Conservation (phyloP, 1,140 invertebrate species). For the Calosoma granatense region DNA sequence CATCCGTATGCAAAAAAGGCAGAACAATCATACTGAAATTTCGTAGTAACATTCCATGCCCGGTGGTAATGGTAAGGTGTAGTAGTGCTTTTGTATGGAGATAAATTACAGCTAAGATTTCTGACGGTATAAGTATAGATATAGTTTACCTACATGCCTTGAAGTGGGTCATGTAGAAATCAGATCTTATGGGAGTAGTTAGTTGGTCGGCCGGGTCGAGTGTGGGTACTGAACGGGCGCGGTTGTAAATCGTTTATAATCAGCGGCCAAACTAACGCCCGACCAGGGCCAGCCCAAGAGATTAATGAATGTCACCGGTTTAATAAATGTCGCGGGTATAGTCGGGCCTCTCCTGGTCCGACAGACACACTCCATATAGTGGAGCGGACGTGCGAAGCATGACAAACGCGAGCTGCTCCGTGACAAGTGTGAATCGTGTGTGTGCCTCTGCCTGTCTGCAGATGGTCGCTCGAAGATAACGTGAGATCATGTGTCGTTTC, state of each 20-base stretch:
- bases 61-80: too few species aligned
- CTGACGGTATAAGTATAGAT: too few species aligned
- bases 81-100: too few species aligned
- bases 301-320: constrained; percentile 6
- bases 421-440: too few species aligned
- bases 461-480: not conserved
- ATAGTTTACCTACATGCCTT: too few species aligned
- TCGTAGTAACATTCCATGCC: too few species aligned
- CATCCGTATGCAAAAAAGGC: too few species aligned
- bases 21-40: too few species aligned
- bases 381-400: not conserved
- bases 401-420: too few species aligned
- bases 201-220: too few species aligned
- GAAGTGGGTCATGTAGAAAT: not conserved
- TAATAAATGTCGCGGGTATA: constrained; percentile 4
- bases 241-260: constrained; percentile 4
- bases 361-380: not conserved
- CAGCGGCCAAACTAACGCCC: not conserved
- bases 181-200: not conserved
- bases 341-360: not conserved
- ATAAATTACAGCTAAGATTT: too few species aligned
- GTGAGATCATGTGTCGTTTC: not conserved
- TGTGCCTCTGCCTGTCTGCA: not conserved
- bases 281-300: not conserved
- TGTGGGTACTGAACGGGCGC: not conserved